These are phyloP conservation scores for Protobothrops mucrosquamatus DNA, from an alignment of 2,113 vertebrate species.

Conservation along the genomic window DNA sequence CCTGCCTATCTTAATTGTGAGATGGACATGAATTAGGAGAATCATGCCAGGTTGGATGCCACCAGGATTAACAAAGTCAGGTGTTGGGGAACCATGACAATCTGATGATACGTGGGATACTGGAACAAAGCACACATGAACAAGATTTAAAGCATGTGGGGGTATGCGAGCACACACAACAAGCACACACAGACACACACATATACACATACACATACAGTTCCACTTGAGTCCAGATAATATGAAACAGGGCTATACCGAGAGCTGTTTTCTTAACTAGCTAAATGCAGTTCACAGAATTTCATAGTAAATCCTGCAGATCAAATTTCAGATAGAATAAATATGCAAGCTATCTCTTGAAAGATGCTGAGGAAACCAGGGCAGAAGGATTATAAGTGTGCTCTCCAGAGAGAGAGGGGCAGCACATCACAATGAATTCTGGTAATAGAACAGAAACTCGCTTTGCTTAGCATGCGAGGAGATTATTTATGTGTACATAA, in stretches of 20 bases:
- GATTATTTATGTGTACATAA: not conserved
- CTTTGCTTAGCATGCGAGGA: not conserved
- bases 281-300: slow-evolving; percentile 61
- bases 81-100: too few relatives aligned
- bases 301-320: slow-evolving; percentile 64
- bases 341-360: slow-evolving; percentile 61
- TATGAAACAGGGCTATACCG: not conserved
- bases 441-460: not conserved
- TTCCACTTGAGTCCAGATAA: not conserved
- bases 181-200: not conserved
- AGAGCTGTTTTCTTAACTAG: slow-evolving; percentile 53
- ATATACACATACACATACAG: not conserved
- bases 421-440: not conserved
- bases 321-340: slow-evolving; percentile 65
- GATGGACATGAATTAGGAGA: too few relatives aligned
- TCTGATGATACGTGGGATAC: too few relatives aligned
- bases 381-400: not conserved
- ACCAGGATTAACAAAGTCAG: too few relatives aligned
- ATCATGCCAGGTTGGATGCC: too few relatives aligned
- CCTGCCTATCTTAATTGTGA: too few relatives aligned
- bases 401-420: not conserved
- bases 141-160: too few relatives aligned
- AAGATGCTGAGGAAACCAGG: slow-evolving; percentile 42
- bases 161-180: too few relatives aligned
- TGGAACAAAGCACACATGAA: too few relatives aligned